Evolutionary conservation across 2,888 invertebrate species (phyloP).

Genomic region (Drosophila siamana): DNA sequence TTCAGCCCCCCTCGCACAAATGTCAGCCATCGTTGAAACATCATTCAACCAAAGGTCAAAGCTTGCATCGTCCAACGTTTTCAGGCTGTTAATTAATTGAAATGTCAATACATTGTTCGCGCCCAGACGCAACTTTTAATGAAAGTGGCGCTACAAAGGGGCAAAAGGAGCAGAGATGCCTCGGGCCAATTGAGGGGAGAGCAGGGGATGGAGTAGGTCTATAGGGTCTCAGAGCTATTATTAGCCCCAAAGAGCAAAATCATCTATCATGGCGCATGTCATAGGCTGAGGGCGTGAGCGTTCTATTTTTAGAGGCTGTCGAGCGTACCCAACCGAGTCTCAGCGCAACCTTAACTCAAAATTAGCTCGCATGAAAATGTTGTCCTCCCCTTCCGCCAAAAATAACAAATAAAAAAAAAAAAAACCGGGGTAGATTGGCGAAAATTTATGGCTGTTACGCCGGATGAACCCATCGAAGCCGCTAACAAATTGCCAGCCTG

Average conservation of each 20-base stretch:
- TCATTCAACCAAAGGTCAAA: slow-evolving; percentile 65
- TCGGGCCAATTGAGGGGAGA: not conserved
- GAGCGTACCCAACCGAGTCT: slow-evolving; percentile 40
- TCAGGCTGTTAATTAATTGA: slow-evolving; percentile 72
- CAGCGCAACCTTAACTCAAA: slow-evolving; percentile 65
- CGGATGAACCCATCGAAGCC: slow-evolving; percentile 37
- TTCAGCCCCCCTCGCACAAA: slow-evolving; percentile 29
- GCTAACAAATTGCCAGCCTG: slow-evolving; percentile 61
- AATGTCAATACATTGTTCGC: slow-evolving; percentile 76
- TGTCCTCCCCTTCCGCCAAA: not conserved
- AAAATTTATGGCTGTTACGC: slow-evolving; percentile 61
- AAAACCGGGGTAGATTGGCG: slow-evolving; percentile 13
- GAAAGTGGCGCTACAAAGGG: slow-evolving; percentile 28
- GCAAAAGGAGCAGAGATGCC: slow-evolving; percentile 7
- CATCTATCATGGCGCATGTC: slow-evolving; percentile 55
- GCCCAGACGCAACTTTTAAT: slow-evolving; percentile 44
- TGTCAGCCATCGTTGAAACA: slow-evolving; percentile 29
- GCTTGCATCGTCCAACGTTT: slow-evolving; percentile 38
- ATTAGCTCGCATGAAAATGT: slow-evolving; percentile 66
- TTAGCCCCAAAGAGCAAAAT: slow-evolving; percentile 51
- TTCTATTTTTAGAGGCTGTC: slow-evolving; percentile 56
- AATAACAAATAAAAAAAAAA: slow-evolving; percentile 13
- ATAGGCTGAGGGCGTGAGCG: slow-evolving; percentile 23
- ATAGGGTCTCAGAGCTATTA: slow-evolving; percentile 29
- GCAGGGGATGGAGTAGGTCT: not conserved